Percentiles rank a stretch among this genome's conserved stretches.
Evolutionary conservation across 2,888 invertebrate genomes (phyloP).

Genomic region (Deilephila elpenor): DNA sequence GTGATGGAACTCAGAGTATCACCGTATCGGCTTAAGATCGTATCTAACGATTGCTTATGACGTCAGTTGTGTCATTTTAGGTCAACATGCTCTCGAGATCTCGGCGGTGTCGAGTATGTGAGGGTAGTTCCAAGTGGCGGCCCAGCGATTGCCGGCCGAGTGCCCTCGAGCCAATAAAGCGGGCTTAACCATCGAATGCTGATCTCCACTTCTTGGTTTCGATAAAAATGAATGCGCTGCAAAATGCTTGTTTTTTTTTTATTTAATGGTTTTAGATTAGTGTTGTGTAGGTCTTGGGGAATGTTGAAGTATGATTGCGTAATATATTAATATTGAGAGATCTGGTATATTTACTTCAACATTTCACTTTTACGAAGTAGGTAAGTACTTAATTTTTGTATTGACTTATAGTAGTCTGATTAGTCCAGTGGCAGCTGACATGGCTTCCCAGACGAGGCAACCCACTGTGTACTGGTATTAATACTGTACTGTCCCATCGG

Average conservation of each 20-base stretch:
- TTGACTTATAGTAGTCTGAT: too few species aligned
- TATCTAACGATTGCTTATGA: conserved; percentile 46
- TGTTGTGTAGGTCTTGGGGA: too few species aligned
- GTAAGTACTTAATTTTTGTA: too few species aligned
- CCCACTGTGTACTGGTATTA: too few species aligned
- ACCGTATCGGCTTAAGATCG: neutral
- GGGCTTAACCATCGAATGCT: conserved; percentile 9
- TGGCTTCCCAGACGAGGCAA: too few species aligned
- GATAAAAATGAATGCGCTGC: neutral
- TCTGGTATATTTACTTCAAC: too few species aligned
- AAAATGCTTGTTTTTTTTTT: conserved; percentile 5
- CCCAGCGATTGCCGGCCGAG: conserved; percentile 47
- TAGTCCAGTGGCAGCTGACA: too few species aligned
- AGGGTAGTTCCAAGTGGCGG: conserved; percentile 44
- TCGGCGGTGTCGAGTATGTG: conserved; percentile 48
- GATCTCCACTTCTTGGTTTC: neutral
- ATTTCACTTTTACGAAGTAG: too few species aligned
- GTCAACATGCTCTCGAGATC: conserved; percentile 61
- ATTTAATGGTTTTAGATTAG: neutral
- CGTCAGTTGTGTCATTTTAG: conserved; percentile 59
- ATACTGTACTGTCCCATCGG: too few species aligned
- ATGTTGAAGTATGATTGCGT: too few species aligned
- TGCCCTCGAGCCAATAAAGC: conserved; percentile 49
- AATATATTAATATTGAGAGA: too few species aligned
- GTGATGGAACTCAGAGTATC: neutral